Conservation (phyloP, 2,797 vertebrate genomes). For the Philypnodon macrostomus region DNA sequence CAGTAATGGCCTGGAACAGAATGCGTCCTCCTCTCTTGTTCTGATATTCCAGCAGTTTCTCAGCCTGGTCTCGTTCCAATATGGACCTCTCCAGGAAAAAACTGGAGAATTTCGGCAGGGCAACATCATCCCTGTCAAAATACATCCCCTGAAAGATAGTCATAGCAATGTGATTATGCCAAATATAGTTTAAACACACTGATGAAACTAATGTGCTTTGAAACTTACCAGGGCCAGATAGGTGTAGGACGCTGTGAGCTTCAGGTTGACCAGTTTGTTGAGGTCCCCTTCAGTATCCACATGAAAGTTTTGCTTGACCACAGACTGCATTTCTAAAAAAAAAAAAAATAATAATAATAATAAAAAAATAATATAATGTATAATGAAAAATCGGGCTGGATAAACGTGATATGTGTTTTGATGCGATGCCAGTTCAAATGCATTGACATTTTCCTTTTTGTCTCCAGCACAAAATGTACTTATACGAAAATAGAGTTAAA, state of each 20-base stretch:
- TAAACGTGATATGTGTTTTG: no score
- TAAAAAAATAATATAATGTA: no score
- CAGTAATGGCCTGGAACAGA: slow-evolving; percentile 75
- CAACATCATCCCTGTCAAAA: slow-evolving; percentile 83
- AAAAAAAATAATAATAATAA: not conserved
- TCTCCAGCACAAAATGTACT: no score
- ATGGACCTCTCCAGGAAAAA: slow-evolving; percentile 77
- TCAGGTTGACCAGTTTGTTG: slow-evolving; percentile 76
- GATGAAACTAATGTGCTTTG: not conserved
- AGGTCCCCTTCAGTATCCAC: slow-evolving; percentile 68
- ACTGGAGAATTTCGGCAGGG: slow-evolving; percentile 73
- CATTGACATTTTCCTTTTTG: no score
- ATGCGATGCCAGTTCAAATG: no score
- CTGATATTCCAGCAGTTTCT: slow-evolving; percentile 78
- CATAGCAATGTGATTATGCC: not conserved
- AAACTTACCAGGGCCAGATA: slow-evolving; percentile 68
- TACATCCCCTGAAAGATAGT: slow-evolving; percentile 75
- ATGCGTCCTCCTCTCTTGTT: slow-evolving; percentile 78
- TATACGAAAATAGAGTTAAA: no score
- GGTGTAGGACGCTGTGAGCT: slow-evolving; percentile 74
- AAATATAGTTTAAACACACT: no score
- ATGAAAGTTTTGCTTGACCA: slow-evolving; percentile 72
- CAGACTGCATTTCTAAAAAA: slow-evolving; percentile 71
- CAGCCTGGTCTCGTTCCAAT: slow-evolving; percentile 78
- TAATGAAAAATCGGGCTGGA: no score